phyloP scores from a whole-genome alignment of 2,113 vertebrate species.

The Alexandromys fortis region DNA sequence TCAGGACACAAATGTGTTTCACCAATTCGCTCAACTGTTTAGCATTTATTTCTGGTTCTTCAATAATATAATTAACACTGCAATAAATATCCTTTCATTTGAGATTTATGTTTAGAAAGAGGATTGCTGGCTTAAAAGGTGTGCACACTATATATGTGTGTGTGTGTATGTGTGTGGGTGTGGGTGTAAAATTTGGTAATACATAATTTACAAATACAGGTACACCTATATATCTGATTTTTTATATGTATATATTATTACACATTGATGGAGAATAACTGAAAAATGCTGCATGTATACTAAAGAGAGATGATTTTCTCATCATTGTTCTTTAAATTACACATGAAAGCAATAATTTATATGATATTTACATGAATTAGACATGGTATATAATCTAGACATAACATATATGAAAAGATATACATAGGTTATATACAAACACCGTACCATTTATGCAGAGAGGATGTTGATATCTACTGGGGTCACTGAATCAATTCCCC shows the following conservation, averaged over 20 bases:
- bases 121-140: neutral
- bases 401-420: neutral
- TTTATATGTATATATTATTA: neutral
- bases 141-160: neutral
- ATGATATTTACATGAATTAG: neutral
- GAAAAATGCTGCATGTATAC: neutral
- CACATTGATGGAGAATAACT: neutral
- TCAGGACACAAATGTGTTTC: neutral
- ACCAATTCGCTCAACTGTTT: neutral
- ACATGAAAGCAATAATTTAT: neutral
- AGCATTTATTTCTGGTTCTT: constrained; percentile 31
- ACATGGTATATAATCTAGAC: neutral
- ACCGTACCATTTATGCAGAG: neutral
- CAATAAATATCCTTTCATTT: neutral
- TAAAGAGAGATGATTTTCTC: neutral
- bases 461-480: neutral
- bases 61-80: neutral
- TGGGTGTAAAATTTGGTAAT: neutral
- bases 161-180: neutral
- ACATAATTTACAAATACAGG: neutral
- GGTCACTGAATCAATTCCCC: neutral
- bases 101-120: neutral
- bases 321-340: neutral
- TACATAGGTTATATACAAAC: neutral
- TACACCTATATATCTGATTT: neutral